Percentiles rank a stretch among this genome's conserved stretches.
These are phyloP conservation scores for Heliconius hortense DNA, from an alignment of 2,888 invertebrate species.

Conservation along the genomic window DNA sequence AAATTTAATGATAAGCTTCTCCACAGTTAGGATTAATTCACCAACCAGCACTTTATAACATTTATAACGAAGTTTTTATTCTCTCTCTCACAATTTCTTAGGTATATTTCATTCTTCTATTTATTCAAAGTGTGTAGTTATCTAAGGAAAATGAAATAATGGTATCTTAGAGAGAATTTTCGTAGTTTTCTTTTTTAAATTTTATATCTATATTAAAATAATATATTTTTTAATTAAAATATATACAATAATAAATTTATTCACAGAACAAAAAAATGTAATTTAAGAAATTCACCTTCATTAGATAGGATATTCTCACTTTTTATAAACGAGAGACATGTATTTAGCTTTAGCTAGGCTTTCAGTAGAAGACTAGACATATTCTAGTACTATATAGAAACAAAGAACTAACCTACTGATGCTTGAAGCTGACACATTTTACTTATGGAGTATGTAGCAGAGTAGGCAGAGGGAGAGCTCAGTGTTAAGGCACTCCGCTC, in stretches of 20 bases:
- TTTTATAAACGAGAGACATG: background rate
- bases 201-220: background rate
- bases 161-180: slow-evolving; percentile 15
- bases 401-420: background rate
- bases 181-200: background rate
- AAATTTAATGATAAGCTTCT: slow-evolving; percentile 33
- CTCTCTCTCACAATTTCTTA: slow-evolving; percentile 33
- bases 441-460: no score
- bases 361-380: background rate
- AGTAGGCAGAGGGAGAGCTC: no score
- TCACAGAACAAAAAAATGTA: background rate
- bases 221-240: background rate
- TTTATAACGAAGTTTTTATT: slow-evolving; percentile 50
- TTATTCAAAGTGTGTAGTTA: slow-evolving; percentile 41
- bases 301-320: background rate
- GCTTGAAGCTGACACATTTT: background rate
- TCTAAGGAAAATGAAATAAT: slow-evolving; percentile 32
- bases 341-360: background rate
- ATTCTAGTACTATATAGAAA: background rate
- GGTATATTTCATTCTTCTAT: slow-evolving; percentile 41
- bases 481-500: no score
- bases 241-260: background rate
- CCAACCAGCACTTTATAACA: slow-evolving; percentile 50
- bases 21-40: slow-evolving; percentile 51
- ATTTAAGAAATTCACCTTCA: background rate